phyloP scores from a whole-genome alignment of 2,797 vertebrate species.

The Anabas testudineus region DNA sequence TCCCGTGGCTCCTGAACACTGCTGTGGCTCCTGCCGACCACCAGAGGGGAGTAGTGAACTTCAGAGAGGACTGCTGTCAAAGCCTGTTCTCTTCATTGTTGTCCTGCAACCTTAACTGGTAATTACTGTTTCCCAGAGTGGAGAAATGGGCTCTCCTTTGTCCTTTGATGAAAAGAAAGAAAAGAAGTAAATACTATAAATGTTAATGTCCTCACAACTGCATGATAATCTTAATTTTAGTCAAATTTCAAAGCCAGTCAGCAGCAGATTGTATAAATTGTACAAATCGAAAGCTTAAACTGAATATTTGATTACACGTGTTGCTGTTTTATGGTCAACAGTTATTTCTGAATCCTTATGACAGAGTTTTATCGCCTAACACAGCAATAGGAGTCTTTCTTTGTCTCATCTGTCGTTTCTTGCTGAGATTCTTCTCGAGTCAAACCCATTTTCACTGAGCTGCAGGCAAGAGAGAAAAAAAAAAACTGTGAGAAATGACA shows the following conservation, averaged over 20 bases:
- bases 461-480: slow-evolving; percentile 53
- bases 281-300: not conserved
- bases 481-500: slow-evolving; percentile 29
- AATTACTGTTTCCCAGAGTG: slow-evolving; percentile 14
- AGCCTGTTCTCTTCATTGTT: slow-evolving; percentile 7
- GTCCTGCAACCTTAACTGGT: slow-evolving; percentile 27
- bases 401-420: slow-evolving; percentile 34
- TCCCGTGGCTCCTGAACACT: slow-evolving; percentile 12
- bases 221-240: not conserved
- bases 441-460: slow-evolving; percentile 47
- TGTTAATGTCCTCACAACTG: not conserved
- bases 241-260: not conserved
- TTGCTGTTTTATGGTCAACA: not conserved
- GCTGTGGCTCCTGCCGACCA: slow-evolving; percentile 15
- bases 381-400: not conserved
- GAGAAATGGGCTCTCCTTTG: slow-evolving; percentile 60
- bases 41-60: slow-evolving; percentile 54
- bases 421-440: slow-evolving; percentile 41
- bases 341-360: not conserved
- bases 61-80: not conserved
- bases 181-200: not conserved
- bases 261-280: not conserved
- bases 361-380: not conserved
- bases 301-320: not conserved
- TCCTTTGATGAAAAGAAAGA: slow-evolving; percentile 5